Conservation (phyloP, 2,888 invertebrate genomes). For the Neoascia interrupta region DNA sequence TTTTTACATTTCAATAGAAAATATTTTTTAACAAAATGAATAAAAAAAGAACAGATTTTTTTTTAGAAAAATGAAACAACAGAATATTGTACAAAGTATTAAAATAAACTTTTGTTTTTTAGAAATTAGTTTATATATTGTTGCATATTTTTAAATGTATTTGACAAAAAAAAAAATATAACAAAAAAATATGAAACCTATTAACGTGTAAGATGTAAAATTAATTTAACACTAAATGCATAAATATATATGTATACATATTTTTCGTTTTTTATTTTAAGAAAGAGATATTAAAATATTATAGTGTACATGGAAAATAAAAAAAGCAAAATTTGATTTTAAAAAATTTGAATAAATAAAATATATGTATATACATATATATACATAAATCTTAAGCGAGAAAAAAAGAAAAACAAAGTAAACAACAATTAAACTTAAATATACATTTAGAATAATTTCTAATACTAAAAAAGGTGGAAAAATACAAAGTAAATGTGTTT, state of each 20-base stretch:
- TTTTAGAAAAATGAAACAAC: slow-evolving; percentile 43
- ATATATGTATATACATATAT: no score
- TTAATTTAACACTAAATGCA: slow-evolving; percentile 60
- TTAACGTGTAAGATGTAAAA: slow-evolving; percentile 65
- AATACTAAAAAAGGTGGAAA: slow-evolving; percentile 40
- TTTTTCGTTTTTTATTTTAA: slow-evolving; percentile 33
- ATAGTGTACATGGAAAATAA: slow-evolving; percentile 52
- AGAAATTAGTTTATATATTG: slow-evolving; percentile 68
- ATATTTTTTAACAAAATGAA: slow-evolving; percentile 37
- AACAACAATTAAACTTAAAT: slow-evolving; percentile 63
- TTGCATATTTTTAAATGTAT: slow-evolving; percentile 69
- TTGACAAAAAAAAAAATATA: slow-evolving; percentile 49
- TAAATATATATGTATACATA: slow-evolving; percentile 46
- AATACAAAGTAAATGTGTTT: slow-evolving; percentile 43
- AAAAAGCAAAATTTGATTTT: slow-evolving; percentile 11
- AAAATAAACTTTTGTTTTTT: slow-evolving; percentile 60
- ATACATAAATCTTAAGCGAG: no score
- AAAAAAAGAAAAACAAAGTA: slow-evolving; percentile 37
- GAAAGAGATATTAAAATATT: slow-evolving; percentile 64
- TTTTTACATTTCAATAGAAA: slow-evolving; percentile 43
- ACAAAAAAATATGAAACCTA: slow-evolving; percentile 44
- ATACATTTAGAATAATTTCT: slow-evolving; percentile 68
- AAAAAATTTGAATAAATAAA: no score
- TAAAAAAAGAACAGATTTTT: slow-evolving; percentile 27
- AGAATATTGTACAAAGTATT: slow-evolving; percentile 69